These are phyloP conservation scores for Dorcus hopei DNA, from an alignment of 2,888 invertebrate genomes.

Conservation along the genomic window DNA sequence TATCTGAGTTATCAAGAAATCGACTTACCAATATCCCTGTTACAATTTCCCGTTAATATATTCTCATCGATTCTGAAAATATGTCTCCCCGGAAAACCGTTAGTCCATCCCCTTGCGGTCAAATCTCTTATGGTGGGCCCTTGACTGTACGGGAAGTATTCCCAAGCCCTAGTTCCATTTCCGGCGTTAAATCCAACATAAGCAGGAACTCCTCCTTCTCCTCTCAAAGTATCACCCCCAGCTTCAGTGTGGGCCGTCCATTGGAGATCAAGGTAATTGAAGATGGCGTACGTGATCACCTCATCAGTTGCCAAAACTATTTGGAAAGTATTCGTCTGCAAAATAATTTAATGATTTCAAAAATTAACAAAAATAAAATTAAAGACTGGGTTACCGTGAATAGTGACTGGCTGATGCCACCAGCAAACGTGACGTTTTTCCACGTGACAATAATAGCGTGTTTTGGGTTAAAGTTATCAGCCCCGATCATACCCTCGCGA, in stretches of 20 bases:
- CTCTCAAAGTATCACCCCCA: constrained; percentile 81
- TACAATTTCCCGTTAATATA: constrained; percentile 89
- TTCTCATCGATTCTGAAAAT: constrained; percentile 94
- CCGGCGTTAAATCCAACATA: constrained; percentile 96
- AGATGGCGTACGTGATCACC: constrained; percentile 90
- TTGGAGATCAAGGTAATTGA: constrained; percentile 87
- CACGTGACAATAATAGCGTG: constrained; percentile 89
- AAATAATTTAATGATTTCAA: constrained; percentile 3
- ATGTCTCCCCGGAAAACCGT: constrained; percentile 85
- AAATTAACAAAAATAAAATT: neutral
- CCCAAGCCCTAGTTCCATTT: constrained; percentile 85
- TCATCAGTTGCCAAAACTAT: constrained; percentile 89
- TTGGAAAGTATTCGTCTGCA: constrained; percentile 93
- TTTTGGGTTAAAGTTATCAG: constrained; percentile 86
- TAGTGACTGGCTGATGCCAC: constrained; percentile 79
- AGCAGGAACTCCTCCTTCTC: constrained; percentile 84
- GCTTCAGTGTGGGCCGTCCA: constrained; percentile 93
- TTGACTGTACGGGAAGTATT: constrained; percentile 89
- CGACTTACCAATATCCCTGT: constrained; percentile 76
- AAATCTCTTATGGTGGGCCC: constrained; percentile 79
- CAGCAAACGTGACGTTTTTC: constrained; percentile 93
- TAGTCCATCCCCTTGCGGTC: constrained; percentile 81
- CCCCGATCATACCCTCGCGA: constrained; percentile 85
- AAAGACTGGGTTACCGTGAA: constrained; percentile 55
- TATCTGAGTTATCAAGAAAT: neutral